phyloP scores from a whole-genome alignment of 2,888 invertebrate genomes.

The Pinctada fucata region DNA sequence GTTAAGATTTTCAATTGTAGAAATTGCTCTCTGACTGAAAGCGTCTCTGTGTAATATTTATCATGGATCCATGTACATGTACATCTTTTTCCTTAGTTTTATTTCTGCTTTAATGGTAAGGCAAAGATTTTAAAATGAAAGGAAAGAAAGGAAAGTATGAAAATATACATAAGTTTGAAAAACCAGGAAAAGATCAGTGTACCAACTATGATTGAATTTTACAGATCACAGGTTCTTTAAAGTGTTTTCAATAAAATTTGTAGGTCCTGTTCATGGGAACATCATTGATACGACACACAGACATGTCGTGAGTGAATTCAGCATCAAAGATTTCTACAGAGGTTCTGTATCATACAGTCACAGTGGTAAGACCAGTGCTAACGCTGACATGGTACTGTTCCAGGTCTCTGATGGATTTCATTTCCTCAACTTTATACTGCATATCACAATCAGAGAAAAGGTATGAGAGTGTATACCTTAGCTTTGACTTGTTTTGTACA shows the following conservation, averaged over 20 bases:
- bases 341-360: constrained; percentile 64
- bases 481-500: too few relatives aligned
- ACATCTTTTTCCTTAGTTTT: too few relatives aligned
- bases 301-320: constrained; percentile 52
- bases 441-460: constrained; percentile 61
- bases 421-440: constrained; percentile 56
- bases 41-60: too few relatives aligned
- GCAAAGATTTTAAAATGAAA: too few relatives aligned
- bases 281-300: constrained; percentile 43
- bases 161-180: too few relatives aligned
- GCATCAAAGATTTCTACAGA: constrained; percentile 57
- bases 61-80: too few relatives aligned
- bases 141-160: too few relatives aligned
- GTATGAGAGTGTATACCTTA: constrained; percentile 38
- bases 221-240: background rate
- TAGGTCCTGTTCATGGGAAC: constrained; percentile 63
- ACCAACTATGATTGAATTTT: too few relatives aligned
- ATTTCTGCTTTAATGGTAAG: too few relatives aligned
- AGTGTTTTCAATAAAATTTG: background rate
- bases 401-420: constrained; percentile 62
- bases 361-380: constrained; percentile 43
- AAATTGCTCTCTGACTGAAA: too few relatives aligned
- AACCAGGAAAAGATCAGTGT: too few relatives aligned
- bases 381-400: constrained; percentile 58
- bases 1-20: too few relatives aligned